phyloP scores from a whole-genome alignment of 2,797 vertebrate genomes.

The Sardinella longiceps region DNA sequence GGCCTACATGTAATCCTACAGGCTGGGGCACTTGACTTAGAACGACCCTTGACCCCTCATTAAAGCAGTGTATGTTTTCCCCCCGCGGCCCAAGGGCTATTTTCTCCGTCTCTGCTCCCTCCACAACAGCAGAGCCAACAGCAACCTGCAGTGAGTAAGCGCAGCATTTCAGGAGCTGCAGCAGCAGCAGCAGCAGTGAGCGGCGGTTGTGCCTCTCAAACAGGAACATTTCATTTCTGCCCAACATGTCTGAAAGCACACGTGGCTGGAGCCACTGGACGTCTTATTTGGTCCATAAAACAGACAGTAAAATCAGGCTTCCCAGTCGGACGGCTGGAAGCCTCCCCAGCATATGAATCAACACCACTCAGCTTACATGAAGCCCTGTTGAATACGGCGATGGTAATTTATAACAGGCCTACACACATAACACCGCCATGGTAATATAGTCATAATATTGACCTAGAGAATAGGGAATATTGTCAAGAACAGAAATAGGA shows the following conservation, averaged over 20 bases:
- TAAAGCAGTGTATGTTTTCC: constrained; percentile 60
- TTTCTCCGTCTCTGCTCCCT: constrained; percentile 26
- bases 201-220: neutral
- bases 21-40: constrained; percentile 67
- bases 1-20: constrained; percentile 64
- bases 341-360: constrained; percentile 14
- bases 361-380: constrained; percentile 17
- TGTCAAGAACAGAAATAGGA: neutral
- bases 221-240: neutral
- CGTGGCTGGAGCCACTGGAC: constrained; percentile 18
- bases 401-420: constrained; percentile 24
- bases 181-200: neutral
- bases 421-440: neutral
- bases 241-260: constrained; percentile 4
- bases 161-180: no score
- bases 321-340: constrained; percentile 17
- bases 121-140: neutral
- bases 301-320: constrained; percentile 24
- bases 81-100: constrained; percentile 40
- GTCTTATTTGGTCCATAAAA: constrained; percentile 22
- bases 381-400: neutral
- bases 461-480: neutral
- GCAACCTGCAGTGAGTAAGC: neutral
- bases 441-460: constrained; percentile 10
- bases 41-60: constrained; percentile 68